Base-by-base conservation (phyloP, 2,888 invertebrate species). In the Cylloceria caligata region DNA sequence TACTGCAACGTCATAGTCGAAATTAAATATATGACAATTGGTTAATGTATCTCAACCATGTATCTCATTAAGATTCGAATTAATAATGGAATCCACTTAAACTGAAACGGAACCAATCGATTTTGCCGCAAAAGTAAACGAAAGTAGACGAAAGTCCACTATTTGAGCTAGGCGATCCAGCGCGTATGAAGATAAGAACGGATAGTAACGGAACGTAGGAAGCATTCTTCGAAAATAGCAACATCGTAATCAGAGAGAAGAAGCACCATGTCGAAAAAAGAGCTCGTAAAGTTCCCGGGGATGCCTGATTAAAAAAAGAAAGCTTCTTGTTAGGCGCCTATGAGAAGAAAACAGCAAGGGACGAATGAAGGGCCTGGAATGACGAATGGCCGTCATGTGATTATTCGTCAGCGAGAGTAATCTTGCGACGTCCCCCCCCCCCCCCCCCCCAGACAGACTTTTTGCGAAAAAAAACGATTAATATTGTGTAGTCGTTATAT, bases 371-470 rank as follows among this genome's bases (percentile, higher is more conserved):
- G 45, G 42, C 13, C 7, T 7, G 52, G 30, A 30, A 34, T 30
- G 24, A 36, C 36, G 24, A 78, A 79, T 57, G 47, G 57, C 47
- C 64, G 6, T 16, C n/a, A 9, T 65, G 49, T 47, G 72, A 79
- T 78, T 67, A 72, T 36, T 65, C 55, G 45, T 47, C 36, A 30
- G 11, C 21, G 47, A 64, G 36, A 71, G 34, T 78, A 65, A 78
- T 78, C 77, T 64, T 47, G 21, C 13, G 21, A 69, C 42, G 55
- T 49, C 39, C 19, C 27, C 49, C 36, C 21, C 42, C 39, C 11
- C 47, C 45, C 39, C n/a, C 24, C n/a, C n/a, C n/a, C n/a, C n/a
- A n/a, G 24, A 21, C 69, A 7, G 49, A 11, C 16, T 21, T 49
- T 36, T 6, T 34, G 68, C 68, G 60, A 6, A 55, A 16, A 39